These are phyloP conservation scores for Pecten maximus DNA, from an alignment of 2,888 invertebrate species.

Conservation along the genomic window DNA sequence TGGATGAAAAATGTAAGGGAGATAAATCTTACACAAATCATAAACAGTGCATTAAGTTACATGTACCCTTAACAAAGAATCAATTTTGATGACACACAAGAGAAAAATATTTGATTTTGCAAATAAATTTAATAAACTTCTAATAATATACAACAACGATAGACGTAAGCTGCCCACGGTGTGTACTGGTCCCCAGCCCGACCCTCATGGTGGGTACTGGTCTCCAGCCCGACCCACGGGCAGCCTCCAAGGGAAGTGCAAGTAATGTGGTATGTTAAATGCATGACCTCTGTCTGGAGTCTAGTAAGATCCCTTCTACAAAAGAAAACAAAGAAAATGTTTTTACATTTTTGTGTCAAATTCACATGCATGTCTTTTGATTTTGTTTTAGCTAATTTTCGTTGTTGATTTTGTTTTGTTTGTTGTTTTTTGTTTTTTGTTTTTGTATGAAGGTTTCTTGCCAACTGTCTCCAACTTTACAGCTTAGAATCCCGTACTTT, in stretches of 20 bases:
- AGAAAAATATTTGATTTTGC: background rate
- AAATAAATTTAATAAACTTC: conserved; percentile 20
- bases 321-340: background rate
- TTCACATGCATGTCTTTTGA: too few species aligned
- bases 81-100: background rate
- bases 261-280: background rate
- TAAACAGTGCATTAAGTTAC: too few species aligned
- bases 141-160: background rate
- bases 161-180: background rate
- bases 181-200: background rate
- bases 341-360: too few species aligned
- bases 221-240: background rate
- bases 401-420: too few species aligned
- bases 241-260: background rate
- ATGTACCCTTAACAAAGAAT: too few species aligned
- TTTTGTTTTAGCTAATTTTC: too few species aligned
- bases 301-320: conserved; percentile 14
- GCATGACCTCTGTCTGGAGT: background rate
- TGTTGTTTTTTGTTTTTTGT: too few species aligned
- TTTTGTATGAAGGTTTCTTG: too few species aligned
- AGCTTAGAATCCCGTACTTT: too few species aligned
- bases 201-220: background rate
- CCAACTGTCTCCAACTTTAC: too few species aligned
- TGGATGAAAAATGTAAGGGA: too few species aligned
- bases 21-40: too few species aligned